Evolutionary conservation across 2,888 invertebrate genomes (phyloP), one percentile per base, ranked within the genome.

Genomic region (Cephus rjabovi): DNA sequence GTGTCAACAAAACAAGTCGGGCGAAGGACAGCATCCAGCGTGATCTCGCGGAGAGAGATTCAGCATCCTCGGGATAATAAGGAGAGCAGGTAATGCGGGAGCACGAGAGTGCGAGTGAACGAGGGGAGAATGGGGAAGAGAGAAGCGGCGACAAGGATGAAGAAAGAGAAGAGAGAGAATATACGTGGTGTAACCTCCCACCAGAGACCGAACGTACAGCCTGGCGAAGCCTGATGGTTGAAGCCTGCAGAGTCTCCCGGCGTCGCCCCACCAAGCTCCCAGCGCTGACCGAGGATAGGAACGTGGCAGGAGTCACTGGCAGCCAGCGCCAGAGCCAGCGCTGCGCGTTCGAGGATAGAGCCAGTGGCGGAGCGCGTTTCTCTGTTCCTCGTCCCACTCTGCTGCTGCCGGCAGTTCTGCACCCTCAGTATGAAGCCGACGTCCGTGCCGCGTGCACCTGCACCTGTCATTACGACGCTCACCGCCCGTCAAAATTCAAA

Each of bases 391-490:
- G 86, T 83, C 84, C 85, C 84, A 84, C 86, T 82, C 86, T 81
- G 81, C 70, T 79, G 80, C 80, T 81, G 81, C 78, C 80, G 82
- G 81, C 86, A 86, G 88, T 86, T 84, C 84, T 81, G 80, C 84
- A 83, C 85, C 85, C 84, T 89, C 89, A 90, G 91, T 91, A 87
- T 87, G 87, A 87, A 88, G 87, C 90, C 89, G 90, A 89, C 90
- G 85, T 86, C 84, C 89, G 89, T 85, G 87, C 87, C 86, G 87
- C 83, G 84, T 84, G 88, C 86, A 90, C 83, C 86, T 81, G 81
- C 75, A 75, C 69, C 40, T 75, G 78, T 76, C 34, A 0, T 56
- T 23, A 12, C 33, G 33, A 23, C 71, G 71, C 71, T 31, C 71
- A 3, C 3, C 12, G 2, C 9, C 31, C 71, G 71, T 71, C 33